Conservation (phyloP, 2,888 invertebrate genomes). For the Cephus pygmeus region DNA sequence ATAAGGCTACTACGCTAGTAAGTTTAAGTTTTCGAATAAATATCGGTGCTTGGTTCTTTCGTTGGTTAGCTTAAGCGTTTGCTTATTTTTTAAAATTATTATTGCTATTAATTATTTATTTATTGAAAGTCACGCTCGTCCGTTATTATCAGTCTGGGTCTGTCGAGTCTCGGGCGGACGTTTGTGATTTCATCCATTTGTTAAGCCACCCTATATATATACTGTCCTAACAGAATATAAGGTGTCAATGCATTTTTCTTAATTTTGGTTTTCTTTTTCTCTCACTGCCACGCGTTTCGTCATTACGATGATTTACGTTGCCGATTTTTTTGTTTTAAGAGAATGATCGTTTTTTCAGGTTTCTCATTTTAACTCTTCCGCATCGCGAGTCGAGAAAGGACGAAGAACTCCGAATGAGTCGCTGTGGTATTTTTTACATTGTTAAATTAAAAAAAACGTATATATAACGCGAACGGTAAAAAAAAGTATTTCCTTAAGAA, state of each 20-base stretch:
- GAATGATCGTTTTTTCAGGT: not conserved
- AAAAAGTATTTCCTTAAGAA: not conserved
- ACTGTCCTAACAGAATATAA: no score
- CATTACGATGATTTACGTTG: no score
- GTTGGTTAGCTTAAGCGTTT: constrained; percentile 2
- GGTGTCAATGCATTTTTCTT: no score
- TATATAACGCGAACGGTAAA: not conserved
- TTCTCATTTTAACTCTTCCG: not conserved
- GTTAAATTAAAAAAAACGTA: not conserved
- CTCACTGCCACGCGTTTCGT: no score
- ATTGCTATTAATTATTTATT: not conserved
- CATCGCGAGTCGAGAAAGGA: not conserved
- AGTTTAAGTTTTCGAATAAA: not conserved
- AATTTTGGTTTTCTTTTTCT: no score
- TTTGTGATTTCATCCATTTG: no score
- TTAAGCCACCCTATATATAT: no score
- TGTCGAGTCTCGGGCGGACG: no score
- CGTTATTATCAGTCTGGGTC: not conserved
- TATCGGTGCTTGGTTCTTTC: constrained; percentile 17
- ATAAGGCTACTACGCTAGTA: not conserved
- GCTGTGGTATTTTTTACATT: not conserved
- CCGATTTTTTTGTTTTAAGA: no score
- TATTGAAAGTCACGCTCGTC: not conserved
- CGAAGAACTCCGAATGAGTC: not conserved
- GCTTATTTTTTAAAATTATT: constrained; percentile 11